Evolutionary conservation across 2,888 invertebrate species (phyloP).

Genomic region (Metacarcinus magister): DNA sequence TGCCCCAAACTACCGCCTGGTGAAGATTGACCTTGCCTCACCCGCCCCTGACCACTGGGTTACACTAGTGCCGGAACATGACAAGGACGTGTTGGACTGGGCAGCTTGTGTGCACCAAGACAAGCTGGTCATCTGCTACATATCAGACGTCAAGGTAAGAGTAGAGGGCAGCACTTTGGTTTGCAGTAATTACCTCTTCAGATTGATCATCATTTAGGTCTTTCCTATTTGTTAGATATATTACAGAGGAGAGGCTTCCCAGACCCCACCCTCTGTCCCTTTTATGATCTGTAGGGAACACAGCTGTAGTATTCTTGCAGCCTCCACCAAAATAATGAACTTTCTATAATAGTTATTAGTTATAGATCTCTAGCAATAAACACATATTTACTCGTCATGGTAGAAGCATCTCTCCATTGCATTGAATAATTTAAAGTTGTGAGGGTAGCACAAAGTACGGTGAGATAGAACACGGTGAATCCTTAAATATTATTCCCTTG

Average conservation of each 20-base stretch:
- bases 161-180: background rate
- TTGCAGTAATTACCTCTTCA: background rate
- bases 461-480: too few relatives aligned
- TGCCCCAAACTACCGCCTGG: slow-evolving; percentile 95
- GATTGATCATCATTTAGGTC: background rate
- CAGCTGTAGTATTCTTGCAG: too few relatives aligned
- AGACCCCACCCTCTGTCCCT: too few relatives aligned
- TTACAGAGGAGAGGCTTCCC: too few relatives aligned
- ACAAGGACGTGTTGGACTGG: slow-evolving; percentile 95
- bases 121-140: slow-evolving; percentile 94
- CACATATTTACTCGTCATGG: too few relatives aligned
- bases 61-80: slow-evolving; percentile 92
- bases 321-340: background rate
- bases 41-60: slow-evolving; percentile 90
- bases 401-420: too few relatives aligned
- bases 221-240: background rate
- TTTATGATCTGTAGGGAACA: too few relatives aligned
- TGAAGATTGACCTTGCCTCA: slow-evolving; percentile 88
- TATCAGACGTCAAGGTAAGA: slow-evolving; percentile 96
- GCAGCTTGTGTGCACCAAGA: slow-evolving; percentile 92
- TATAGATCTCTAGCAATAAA: background rate
- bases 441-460: too few relatives aligned
- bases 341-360: background rate
- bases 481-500: too few relatives aligned
- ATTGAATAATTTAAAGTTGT: too few relatives aligned